A percentile compares a stretch with the other conserved stretches of the same genome.
Conservation (phyloP, 1,140 invertebrate species). For the Hyles vespertilio region DNA sequence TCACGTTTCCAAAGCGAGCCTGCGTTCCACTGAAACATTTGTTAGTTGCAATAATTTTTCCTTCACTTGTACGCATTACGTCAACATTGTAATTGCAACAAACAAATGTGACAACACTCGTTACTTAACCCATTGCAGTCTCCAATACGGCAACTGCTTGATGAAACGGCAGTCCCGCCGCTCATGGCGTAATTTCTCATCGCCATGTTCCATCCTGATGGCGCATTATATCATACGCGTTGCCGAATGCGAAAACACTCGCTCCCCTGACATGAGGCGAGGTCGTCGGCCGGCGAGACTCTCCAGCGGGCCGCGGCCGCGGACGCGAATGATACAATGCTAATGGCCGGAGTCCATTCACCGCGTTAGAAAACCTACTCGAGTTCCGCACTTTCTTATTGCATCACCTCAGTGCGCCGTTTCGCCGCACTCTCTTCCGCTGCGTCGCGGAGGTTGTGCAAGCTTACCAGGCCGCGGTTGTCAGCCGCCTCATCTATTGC, state of each 20-base stretch:
- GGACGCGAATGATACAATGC: constrained; percentile 61
- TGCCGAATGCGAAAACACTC: constrained; percentile 49
- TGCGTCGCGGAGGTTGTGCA: constrained; percentile 48
- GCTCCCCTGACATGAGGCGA: constrained; percentile 45
- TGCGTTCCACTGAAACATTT: not conserved
- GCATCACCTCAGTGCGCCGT: constrained; percentile 63
- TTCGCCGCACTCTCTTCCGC: constrained; percentile 68
- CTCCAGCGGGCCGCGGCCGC: constrained; percentile 44
- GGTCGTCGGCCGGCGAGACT: constrained; percentile 61
- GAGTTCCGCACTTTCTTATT: constrained; percentile 74
- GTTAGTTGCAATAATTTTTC: constrained; percentile 18
- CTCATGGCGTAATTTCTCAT: constrained; percentile 34
- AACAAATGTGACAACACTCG: constrained; percentile 58
- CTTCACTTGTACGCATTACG: constrained; percentile 41
- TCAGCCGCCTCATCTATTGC: constrained; percentile 19
- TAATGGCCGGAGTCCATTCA: constrained; percentile 70
- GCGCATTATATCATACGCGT: constrained; percentile 46
- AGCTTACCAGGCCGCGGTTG: constrained; percentile 15
- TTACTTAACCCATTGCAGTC: constrained; percentile 54
- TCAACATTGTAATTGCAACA: constrained; percentile 50
- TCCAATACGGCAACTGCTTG: constrained; percentile 44
- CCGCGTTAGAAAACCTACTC: constrained; percentile 70
- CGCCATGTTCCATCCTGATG: constrained; percentile 47
- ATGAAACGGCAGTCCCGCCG: constrained; percentile 33
- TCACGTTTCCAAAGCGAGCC: too few species aligned